Base-by-base conservation (phyloP, 2,113 vertebrate genomes). In the Triplophysa siluroides region DNA sequence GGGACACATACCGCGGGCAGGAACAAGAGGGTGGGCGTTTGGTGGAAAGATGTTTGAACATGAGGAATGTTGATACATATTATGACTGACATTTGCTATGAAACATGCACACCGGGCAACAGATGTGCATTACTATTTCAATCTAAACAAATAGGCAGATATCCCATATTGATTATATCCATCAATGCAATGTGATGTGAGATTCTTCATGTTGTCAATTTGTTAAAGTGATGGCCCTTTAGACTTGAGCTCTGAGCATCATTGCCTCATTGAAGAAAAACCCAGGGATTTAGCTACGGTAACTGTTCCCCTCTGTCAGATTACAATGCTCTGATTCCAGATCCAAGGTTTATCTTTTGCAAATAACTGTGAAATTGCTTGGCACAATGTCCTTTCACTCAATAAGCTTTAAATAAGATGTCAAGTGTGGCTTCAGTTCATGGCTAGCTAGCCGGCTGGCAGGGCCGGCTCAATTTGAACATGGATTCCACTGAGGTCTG, bases 311-410 rank as follows among this genome's bases (percentile, higher is more conserved):
- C 67, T 45, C 85, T 79, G 82, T 85, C 81, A 86, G 85, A 84
- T 87, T 83, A 87, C 70, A 74, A 82, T 62, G 26, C 80, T 82
- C 82, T 78, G 79, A 86, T 86, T 84, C 79, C 79, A 84, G 82
- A 89, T 87, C 85, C 83, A 71, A 84, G 84, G 83, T 86, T 86
- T 86, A 85, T 87, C 84, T 86, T 83, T 84, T 77, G 85, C 83
- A 89, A 89, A 89, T 87, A 87, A 85, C 86, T 81, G 85, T 87
- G 86, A 85, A 87, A 87, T 89, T 83, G 84, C 86, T 84, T 82
- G 85, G 85, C 88, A 86, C 82, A 52, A 81, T 81, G 81, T 81
- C 76, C 72, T 69, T 83, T 70, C 83, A 76, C 88, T 83, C 84
- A 63, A 79, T 85, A 83, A 86, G 88, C 83, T 83, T 86, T 87